Base-by-base conservation (phyloP, 2,797 vertebrate species). In the Synanceia verrucosa region DNA sequence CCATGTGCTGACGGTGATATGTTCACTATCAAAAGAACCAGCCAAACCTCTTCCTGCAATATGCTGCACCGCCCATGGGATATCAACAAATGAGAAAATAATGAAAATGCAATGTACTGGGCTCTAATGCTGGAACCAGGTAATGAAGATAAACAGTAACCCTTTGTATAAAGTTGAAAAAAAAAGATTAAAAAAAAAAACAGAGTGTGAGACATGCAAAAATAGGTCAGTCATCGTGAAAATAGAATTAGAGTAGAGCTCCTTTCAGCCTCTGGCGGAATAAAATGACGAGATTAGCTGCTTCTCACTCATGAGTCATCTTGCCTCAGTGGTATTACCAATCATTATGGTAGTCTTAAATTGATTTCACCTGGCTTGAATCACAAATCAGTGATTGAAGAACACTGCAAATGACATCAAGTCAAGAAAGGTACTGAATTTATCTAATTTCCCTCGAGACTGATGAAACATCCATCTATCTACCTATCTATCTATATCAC, bases 351-450 rank as follows among this genome's bases (percentile, higher is more conserved):
- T 70, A 84, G 70, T 67, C 52, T 70, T 41, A 72, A 83, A 85
- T 89, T 70, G 74, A 89, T 84, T 90, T 84, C 77, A 88, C 80
- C 81, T 85, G 79, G 47, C 75, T 65, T 78, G 71, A 79, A 79
- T 76, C 76, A 64, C 68, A 85, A 72, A 72, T 68, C 65, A 73
- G 60, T 73, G 62, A 70, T 46, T 80, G 76, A 87, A 78, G 47
- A 57, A 62, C n/a, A 29, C 70, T 37, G 60, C 56, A 63, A 81
- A 79, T 77, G 1, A 67, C 76, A 84, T 80, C 26, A 66, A 73
- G 70, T 39, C 65, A 83, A n/a, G n/a, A n/a, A n/a, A n/a, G n/a
- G n/a, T n/a, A n/a, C n/a, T n/a, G n/a, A n/a, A n/a, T n/a, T n/a
- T n/a, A n/a, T n/a, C n/a, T n/a, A n/a, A n/a, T n/a, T n/a, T n/a